A percentile compares a stretch with the other conserved stretches of the same genome.
phyloP scores from a whole-genome alignment of 1,140 invertebrate genomes.

The Diabrotica virgifera region DNA sequence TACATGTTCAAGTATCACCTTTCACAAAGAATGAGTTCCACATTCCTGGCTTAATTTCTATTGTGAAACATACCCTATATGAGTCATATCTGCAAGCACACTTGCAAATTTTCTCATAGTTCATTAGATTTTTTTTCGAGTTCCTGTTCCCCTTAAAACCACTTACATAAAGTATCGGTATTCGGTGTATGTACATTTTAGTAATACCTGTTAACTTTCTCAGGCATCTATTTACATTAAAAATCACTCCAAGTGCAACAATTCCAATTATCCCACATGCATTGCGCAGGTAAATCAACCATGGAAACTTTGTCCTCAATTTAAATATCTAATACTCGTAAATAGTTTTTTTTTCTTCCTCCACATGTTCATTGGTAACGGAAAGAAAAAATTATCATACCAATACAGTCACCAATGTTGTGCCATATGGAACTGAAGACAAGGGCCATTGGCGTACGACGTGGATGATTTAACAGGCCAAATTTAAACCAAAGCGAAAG shows the following conservation, averaged over 20 bases:
- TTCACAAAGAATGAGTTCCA: too few relatives aligned
- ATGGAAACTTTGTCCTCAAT: background rate
- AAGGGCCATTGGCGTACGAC: too few relatives aligned
- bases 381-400: conserved; percentile 1
- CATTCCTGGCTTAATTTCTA: background rate
- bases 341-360: background rate
- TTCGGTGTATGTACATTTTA: conserved; percentile 1
- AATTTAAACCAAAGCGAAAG: too few relatives aligned
- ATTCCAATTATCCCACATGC: background rate
- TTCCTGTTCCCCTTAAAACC: conserved; percentile 1
- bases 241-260: background rate
- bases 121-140: background rate
- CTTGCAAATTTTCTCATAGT: background rate
- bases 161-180: background rate
- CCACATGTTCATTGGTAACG: background rate
- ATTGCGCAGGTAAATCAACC: background rate
- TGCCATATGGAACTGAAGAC: too few relatives aligned
- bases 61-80: background rate
- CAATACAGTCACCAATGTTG: background rate
- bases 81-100: background rate
- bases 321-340: background rate
- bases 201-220: background rate
- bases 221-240: background rate
- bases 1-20: too few relatives aligned
- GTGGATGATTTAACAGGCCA: too few relatives aligned